phyloP scores from a whole-genome alignment of 2,888 invertebrate genomes.

The Saturnia japonica region DNA sequence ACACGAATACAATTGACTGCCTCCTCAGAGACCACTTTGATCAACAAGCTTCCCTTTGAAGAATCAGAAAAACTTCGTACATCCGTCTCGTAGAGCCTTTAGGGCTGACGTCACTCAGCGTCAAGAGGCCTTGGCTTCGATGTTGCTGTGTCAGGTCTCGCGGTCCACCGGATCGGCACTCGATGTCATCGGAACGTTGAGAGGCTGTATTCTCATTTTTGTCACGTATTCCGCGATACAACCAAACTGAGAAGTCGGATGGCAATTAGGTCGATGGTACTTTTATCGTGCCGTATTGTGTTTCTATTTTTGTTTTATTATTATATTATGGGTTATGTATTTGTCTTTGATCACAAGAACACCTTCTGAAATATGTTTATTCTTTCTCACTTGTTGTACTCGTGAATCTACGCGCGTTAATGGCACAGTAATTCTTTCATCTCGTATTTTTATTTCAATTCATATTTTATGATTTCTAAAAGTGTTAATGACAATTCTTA shows the following conservation, averaged over 20 bases:
- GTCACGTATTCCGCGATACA: conserved; percentile 39
- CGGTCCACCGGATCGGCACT: conserved; percentile 50
- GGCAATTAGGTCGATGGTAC: conserved; percentile 11
- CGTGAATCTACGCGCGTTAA: no score
- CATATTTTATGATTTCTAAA: no score
- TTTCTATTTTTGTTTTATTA: not conserved
- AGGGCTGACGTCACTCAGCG: conserved; percentile 52
- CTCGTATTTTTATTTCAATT: no score
- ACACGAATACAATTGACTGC: not conserved
- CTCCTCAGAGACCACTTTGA: conserved; percentile 22
- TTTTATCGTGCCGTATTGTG: not conserved
- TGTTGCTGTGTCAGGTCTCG: conserved; percentile 67
- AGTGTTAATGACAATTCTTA: no score
- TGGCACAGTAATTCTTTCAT: no score
- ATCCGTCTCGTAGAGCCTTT: conserved; percentile 43
- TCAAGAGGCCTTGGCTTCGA: conserved; percentile 44
- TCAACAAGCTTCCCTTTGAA: conserved; percentile 21
- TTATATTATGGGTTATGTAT: not conserved
- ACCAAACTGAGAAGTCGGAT: conserved; percentile 20
- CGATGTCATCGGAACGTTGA: conserved; percentile 37
- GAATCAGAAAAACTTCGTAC: conserved; percentile 8
- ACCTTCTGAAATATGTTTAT: no score
- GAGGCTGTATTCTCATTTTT: conserved; percentile 38
- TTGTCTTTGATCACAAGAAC: no score
- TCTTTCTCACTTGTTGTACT: no score